Evolutionary conservation across 2,888 invertebrate species (phyloP), one percentile per base, ranked within the genome.

Genomic region (Apotomis turbidana): DNA sequence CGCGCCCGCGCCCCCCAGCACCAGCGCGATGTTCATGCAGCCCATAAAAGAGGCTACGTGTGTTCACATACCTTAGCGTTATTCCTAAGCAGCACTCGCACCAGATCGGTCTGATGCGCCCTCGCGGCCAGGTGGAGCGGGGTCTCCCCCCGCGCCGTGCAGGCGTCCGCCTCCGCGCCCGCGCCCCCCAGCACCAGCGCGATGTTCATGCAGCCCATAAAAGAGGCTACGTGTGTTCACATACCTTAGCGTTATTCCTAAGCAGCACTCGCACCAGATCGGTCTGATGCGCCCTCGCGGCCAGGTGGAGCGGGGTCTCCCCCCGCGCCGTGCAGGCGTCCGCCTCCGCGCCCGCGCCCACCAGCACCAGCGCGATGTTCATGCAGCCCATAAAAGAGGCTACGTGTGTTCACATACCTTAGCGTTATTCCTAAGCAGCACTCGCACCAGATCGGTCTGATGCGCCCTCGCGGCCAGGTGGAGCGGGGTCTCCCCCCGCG

Each of bases 61-160:
- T 6, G 15, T 15, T 15, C 15, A 52, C 13, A 51, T 72, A 97
- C 97, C 89, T 97, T 96, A 9, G 99, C 99, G 69, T 97, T 97
- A 85, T 99, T 98, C 82, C 99, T 94, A 64, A 99, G 95, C 80
- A 99, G 95, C 83, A 99, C 98, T 69, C 99, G 94, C 79, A 99
- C 98, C 76, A 99, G 97, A 87, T 99, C 99, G 0, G 98, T 98
- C 95, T 99, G 99, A 90, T 99, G 99, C 75, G 99, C 99, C 67
- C 99, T 93, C 54, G 99, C 98, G 0, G 99, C 99, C 74, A 99
- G 94, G 89, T 99, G 99, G 61, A 99, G 94, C 1, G 99, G 98
- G 0, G 99, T 99, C 93, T 99, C 99, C 0, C 99, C 99, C 27
- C 99, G 94, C 36, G 99, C 97, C 0, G 99, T 99, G 74, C 97